Evolutionary conservation across 2,797 vertebrate genomes (phyloP).

Genomic region (Setipinna tenuifilis): DNA sequence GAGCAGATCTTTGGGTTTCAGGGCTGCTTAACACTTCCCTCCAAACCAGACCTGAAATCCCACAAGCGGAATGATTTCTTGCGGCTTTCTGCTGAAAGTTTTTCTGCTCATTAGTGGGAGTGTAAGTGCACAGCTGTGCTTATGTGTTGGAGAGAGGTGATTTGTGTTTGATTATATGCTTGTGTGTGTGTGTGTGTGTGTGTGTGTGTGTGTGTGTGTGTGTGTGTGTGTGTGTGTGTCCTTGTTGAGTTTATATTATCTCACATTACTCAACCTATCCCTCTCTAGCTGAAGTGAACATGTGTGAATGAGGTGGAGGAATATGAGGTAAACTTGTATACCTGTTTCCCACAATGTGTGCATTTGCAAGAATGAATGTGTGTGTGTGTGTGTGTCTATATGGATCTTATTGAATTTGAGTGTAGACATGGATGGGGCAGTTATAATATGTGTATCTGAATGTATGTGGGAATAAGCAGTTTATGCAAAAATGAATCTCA

Average conservation of each 20-base stretch:
- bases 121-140: not conserved
- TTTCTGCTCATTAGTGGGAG: conserved; percentile 1
- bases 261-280: not conserved
- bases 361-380: not conserved
- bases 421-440: no score
- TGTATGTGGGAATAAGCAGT: not conserved
- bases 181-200: not conserved
- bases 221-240: not conserved
- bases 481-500: not conserved
- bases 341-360: not conserved
- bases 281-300: not conserved
- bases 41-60: not conserved
- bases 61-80: not conserved
- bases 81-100: not conserved
- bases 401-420: no score
- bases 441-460: not conserved
- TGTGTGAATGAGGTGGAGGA: not conserved
- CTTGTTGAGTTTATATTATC: not conserved
- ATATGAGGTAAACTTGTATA: no score
- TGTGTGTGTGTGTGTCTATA: not conserved
- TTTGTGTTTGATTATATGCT: not conserved
- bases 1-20: not conserved
- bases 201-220: not conserved
- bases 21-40: conserved; percentile 14
- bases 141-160: not conserved